These are phyloP conservation scores for Prunella himalayana DNA, from an alignment of 2,113 vertebrate genomes.

Conservation along the genomic window DNA sequence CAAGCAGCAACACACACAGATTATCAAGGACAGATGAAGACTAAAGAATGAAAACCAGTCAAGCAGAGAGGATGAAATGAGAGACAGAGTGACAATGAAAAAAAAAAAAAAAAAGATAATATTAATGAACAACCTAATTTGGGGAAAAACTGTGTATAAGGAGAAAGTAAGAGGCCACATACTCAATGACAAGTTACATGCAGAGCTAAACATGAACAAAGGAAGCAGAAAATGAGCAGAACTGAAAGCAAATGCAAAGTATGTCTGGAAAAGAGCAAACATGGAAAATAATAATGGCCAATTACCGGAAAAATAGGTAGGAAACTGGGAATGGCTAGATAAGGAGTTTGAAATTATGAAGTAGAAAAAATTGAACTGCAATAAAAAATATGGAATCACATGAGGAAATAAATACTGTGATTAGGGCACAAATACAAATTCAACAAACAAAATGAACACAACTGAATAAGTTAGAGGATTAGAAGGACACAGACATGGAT, in stretches of 20 bases:
- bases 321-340: background rate
- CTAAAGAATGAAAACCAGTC: background rate
- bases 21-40: background rate
- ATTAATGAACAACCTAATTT: background rate
- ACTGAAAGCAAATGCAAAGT: background rate
- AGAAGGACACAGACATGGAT: background rate
- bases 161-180: background rate
- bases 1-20: background rate
- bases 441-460: background rate
- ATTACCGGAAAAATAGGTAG: background rate
- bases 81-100: background rate
- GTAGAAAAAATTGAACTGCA: background rate
- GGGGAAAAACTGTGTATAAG: background rate
- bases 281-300: background rate
- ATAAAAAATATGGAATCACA: background rate
- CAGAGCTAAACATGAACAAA: background rate
- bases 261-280: background rate
- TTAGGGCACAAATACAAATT: background rate
- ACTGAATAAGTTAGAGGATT: background rate
- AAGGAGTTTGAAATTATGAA: background rate
- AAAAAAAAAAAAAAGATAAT: background rate
- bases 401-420: background rate
- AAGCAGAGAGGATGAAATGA: background rate
- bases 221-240: background rate
- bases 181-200: background rate